Conservation (phyloP, 2,797 vertebrate genomes). For the Myotis vivesi region DNA sequence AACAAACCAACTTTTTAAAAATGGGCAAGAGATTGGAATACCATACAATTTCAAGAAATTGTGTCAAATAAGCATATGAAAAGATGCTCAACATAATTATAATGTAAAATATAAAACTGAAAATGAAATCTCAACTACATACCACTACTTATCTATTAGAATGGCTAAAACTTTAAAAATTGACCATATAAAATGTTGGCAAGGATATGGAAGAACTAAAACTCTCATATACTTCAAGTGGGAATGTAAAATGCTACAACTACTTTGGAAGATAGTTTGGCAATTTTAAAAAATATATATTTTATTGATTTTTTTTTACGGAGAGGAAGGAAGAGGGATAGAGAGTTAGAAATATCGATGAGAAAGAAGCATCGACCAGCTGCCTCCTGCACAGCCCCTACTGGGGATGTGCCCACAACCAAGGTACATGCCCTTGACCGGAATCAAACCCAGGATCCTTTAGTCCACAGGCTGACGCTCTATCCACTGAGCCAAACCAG, state of each 20-base stretch:
- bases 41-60: neutral
- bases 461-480: too few species aligned
- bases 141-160: neutral
- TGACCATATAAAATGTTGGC: neutral
- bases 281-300: neutral
- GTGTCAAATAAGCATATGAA: neutral
- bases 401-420: too few species aligned
- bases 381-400: too few species aligned
- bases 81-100: neutral
- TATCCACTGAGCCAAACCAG: too few species aligned
- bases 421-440: too few species aligned
- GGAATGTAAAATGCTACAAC: neutral
- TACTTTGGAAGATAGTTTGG: neutral
- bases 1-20: neutral
- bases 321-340: too few species aligned
- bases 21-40: neutral
- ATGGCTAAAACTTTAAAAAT: neutral
- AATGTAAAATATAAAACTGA: neutral
- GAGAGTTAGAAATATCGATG: too few species aligned
- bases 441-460: too few species aligned
- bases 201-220: neutral
- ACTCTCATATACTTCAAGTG: neutral
- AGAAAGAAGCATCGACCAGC: too few species aligned
- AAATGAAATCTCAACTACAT: slow-evolving; percentile 10
- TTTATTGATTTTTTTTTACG: too few species aligned